These are phyloP conservation scores for Meda fulgida DNA, from an alignment of 2,797 vertebrate genomes.

Conservation along the genomic window DNA sequence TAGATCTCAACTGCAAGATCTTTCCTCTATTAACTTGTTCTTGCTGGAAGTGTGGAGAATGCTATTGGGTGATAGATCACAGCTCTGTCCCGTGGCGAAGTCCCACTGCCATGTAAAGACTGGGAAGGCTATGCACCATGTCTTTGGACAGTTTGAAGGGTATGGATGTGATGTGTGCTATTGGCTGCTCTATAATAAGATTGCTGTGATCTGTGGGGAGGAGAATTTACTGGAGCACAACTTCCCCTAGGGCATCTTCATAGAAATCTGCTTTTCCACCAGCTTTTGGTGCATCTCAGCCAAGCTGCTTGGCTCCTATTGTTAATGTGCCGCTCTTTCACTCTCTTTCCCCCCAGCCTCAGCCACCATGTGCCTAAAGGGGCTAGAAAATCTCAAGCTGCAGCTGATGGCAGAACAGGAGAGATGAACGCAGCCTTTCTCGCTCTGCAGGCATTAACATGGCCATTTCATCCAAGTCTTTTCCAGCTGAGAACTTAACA, in stretches of 20 bases:
- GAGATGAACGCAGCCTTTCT: conserved; percentile 39
- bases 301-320: conserved; percentile 54
- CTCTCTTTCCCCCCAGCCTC: conserved; percentile 33
- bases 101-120: conserved; percentile 42
- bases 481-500: conserved; percentile 20
- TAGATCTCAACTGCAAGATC: conserved; percentile 30
- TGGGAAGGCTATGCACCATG: conserved; percentile 51
- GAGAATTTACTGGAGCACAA: conserved; percentile 67
- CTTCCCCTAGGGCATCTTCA: conserved; percentile 63
- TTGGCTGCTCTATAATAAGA: conserved; percentile 67
- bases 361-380: conserved; percentile 34
- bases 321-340: conserved; percentile 59
- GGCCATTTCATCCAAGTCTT: conserved; percentile 25
- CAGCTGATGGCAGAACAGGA: conserved; percentile 65
- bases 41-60: conserved; percentile 13
- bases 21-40: conserved; percentile 11
- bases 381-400: conserved; percentile 55
- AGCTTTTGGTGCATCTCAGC: conserved; percentile 48
- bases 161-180: conserved; percentile 50
- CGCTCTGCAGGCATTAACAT: conserved; percentile 18
- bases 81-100: conserved; percentile 14
- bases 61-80: conserved; percentile 46
- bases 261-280: conserved; percentile 59
- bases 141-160: conserved; percentile 65
- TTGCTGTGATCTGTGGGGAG: conserved; percentile 58